Evolutionary conservation across 2,888 invertebrate genomes (phyloP).

Genomic region (Conomelus anceps): DNA sequence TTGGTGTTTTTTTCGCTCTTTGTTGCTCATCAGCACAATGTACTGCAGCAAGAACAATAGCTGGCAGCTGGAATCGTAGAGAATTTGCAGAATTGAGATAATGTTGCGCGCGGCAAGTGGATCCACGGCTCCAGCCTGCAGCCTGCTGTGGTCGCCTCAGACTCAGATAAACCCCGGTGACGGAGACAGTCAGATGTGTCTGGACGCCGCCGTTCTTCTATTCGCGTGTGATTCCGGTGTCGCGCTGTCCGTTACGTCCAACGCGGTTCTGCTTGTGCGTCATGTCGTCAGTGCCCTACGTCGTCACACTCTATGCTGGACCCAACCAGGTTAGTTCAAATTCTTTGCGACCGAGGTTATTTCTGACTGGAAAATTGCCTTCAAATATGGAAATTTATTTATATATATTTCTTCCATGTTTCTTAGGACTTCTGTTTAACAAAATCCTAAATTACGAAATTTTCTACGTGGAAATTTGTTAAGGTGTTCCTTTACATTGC

Average conservation of each 20-base stretch:
- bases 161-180: not conserved
- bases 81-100: not conserved
- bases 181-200: not conserved
- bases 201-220: not conserved
- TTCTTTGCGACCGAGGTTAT: too few relatives aligned
- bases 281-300: not conserved
- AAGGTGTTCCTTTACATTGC: too few relatives aligned
- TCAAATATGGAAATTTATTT: too few relatives aligned
- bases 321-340: not conserved
- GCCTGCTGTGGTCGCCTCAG: not conserved
- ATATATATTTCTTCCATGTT: too few relatives aligned
- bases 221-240: not conserved
- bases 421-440: too few relatives aligned
- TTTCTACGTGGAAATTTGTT: too few relatives aligned
- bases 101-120: not conserved
- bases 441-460: too few relatives aligned
- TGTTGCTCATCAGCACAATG: not conserved
- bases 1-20: not conserved
- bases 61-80: not conserved
- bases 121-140: not conserved
- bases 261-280: not conserved
- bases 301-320: not conserved
- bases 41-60: not conserved
- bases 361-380: too few relatives aligned
- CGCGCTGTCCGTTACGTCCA: not conserved